These are phyloP conservation scores for Rapana venosa DNA, from an alignment of 2,888 invertebrate species.

Conservation along the genomic window DNA sequence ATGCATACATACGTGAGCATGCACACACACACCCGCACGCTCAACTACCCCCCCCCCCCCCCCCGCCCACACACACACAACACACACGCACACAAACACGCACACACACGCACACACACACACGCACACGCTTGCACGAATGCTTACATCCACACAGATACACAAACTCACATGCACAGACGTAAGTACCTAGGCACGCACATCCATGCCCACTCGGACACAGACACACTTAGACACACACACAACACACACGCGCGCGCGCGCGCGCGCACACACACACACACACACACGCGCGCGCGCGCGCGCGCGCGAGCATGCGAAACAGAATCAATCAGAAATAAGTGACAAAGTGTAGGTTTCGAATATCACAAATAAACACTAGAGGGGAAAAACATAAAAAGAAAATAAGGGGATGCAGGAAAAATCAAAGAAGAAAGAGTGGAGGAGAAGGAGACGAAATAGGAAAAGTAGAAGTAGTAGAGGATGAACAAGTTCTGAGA, in stretches of 20 bases:
- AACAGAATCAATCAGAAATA: too few species aligned
- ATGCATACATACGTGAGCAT: neutral
- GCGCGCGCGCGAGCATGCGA: too few species aligned
- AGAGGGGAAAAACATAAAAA: too few species aligned
- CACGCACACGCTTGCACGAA: neutral
- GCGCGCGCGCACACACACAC: neutral
- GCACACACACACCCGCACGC: neutral
- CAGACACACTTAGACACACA: neutral
- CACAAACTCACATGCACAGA: neutral
- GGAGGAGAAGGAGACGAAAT: too few species aligned
- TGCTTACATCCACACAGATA: neutral
- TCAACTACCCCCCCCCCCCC: neutral
- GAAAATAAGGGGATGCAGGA: too few species aligned
- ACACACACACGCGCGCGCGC: too few species aligned
- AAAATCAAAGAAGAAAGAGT: too few species aligned
- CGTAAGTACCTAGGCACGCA: neutral
- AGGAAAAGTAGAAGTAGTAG: too few species aligned
- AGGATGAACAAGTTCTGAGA: too few species aligned
- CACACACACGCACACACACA: constrained; percentile 11
- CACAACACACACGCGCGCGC: neutral
- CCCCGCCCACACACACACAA: neutral
- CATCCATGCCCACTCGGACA: neutral
- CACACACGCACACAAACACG: neutral
- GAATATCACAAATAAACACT: too few species aligned
- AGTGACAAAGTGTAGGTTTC: too few species aligned